Conservation (phyloP, 2,888 invertebrate genomes). For the Eupithecia tripunctaria region DNA sequence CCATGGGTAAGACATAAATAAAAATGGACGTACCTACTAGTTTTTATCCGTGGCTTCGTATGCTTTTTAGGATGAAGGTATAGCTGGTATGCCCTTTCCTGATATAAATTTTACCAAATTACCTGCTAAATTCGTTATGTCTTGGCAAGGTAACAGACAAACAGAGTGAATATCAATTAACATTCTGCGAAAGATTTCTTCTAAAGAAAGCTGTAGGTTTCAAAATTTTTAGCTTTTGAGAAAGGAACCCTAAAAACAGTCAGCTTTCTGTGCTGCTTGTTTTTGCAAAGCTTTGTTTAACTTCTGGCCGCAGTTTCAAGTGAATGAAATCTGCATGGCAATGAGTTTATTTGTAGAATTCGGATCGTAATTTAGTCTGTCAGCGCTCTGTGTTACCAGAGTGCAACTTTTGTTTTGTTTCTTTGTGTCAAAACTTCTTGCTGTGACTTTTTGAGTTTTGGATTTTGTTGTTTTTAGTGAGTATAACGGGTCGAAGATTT, state of each 20-base stretch:
- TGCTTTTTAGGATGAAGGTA: too few species aligned
- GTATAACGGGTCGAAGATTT: too few species aligned
- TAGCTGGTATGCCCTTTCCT: too few species aligned
- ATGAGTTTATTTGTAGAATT: slow-evolving; percentile 28
- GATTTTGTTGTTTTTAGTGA: too few species aligned
- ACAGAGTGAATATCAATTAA: neutral
- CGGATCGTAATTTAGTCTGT: slow-evolving; percentile 14
- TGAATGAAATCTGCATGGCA: slow-evolving; percentile 34
- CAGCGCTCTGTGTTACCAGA: neutral
- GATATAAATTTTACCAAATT: neutral
- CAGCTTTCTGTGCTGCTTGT: slow-evolving; percentile 9
- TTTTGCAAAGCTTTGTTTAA: slow-evolving; percentile 32
- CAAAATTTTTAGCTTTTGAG: neutral
- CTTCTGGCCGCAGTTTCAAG: slow-evolving; percentile 33
- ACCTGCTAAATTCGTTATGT: too few species aligned
- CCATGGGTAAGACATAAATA: too few species aligned
- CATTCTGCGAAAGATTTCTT: too few species aligned
- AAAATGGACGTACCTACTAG: too few species aligned
- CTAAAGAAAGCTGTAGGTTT: neutral
- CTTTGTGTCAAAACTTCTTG: neutral
- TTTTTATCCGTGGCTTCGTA: too few species aligned
- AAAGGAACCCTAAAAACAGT: neutral
- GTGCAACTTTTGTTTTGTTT: neutral
- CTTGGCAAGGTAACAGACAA: neutral
- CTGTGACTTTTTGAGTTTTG: neutral